Conservation (phyloP, 2,797 vertebrate genomes). For the Falco naumanni region DNA sequence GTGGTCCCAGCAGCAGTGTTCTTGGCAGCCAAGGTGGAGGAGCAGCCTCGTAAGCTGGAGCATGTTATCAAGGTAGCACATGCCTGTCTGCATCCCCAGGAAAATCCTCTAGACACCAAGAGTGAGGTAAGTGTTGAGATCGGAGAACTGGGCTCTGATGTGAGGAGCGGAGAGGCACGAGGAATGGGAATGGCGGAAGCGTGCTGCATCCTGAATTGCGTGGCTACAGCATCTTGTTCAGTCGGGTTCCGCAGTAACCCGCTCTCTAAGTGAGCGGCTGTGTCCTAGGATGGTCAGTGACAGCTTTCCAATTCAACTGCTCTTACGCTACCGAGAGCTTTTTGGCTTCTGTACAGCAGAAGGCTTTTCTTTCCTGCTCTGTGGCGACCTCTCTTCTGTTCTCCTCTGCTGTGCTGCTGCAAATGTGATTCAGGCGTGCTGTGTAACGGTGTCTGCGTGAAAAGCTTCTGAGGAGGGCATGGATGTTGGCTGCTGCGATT, state of each 20-base stretch:
- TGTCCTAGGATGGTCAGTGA: neutral
- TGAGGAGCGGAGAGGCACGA: neutral
- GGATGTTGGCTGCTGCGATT: neutral
- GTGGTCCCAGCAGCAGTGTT: slow-evolving; percentile 91
- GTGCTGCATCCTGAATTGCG: accelerated
- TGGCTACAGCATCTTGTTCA: neutral
- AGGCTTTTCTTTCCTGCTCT: neutral
- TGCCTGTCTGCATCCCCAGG: slow-evolving; percentile 89
- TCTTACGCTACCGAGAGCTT: neutral
- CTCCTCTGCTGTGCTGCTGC: neutral
- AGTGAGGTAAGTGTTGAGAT: slow-evolving; percentile 84
- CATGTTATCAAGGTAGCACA: slow-evolving; percentile 94
- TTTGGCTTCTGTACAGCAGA: neutral
- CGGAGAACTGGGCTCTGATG: neutral
- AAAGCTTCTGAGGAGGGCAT: neutral
- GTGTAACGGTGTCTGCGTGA: neutral
- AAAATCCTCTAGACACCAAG: slow-evolving; percentile 87
- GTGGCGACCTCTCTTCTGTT: neutral
- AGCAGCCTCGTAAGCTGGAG: slow-evolving; percentile 93
- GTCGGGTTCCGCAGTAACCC: neutral
- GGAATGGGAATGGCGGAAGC: neutral
- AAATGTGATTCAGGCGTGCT: neutral
- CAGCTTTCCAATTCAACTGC: neutral
- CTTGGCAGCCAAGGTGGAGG: slow-evolving; percentile 94
- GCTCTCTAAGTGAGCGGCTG: neutral